Base-by-base conservation (phyloP, 2,113 vertebrate species). In the Salvelinus alpinus region DNA sequence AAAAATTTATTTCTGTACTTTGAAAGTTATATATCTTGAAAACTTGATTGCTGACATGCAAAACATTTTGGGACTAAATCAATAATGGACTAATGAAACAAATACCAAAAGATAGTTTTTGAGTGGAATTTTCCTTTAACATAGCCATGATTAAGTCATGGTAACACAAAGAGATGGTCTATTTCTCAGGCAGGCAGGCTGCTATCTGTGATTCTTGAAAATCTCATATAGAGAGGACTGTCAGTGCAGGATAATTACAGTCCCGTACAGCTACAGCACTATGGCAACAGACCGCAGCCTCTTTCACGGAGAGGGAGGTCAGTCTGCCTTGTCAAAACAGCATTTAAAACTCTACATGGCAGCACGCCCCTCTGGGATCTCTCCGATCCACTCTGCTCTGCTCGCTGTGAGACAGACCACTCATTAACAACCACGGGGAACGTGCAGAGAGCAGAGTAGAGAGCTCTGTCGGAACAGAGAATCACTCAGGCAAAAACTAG, bases 191-290 rank as follows among this genome's bases (percentile, higher is more conserved):
- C 64, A 44, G 38, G 8, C 38, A 11, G 7, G 31, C 38, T 62
- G 75, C 31, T 34, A 54, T 31, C 74, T 31, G 27, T 75, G 77
- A 83, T 82, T 76, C 67, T 77, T 62, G 51, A 57, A 80, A 66
- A 76, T 76, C 74, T 31, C 79, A 68, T 51, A 22, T 20, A 60
- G 64, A 80, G 85, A 34, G 66, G 84, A 85, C 78, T 79, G 78
- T 75, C 67, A 18, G 75, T 54, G 54, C 73, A 14, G 48, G 48
- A 62, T 77, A 87, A 87, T 78, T 44, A 44, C 38, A 44, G 38
- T 11, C 38, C 38, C 8, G 2, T 44, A 11, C 8, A 44, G 38
- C 8, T 44, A 44, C 8, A 44, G 38, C 38, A 44, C 38, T 9
- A 44, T 44, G 9, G 38, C 38, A 44, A 44, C 38, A 44, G 8